Percentiles rank a stretch among this genome's conserved stretches.
Conservation (phyloP, 2,113 vertebrate genomes). For the Chaenogobius annularis region DNA sequence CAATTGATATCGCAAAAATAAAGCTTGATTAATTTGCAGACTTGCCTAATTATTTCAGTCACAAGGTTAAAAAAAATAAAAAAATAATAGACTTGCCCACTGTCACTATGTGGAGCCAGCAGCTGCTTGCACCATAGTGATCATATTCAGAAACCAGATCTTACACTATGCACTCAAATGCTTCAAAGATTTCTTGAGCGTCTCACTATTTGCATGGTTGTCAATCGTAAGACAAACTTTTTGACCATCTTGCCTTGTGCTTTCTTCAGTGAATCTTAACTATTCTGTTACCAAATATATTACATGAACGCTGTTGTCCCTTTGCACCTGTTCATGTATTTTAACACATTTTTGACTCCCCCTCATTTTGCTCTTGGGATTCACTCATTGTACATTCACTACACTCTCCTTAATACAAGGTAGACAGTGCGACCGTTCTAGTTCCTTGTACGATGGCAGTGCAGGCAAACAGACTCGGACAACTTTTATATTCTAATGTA, state of each 20-base stretch:
- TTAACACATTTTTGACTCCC: too few relatives aligned
- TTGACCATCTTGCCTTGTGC: background rate
- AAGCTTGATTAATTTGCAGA: background rate
- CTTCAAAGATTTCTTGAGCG: background rate
- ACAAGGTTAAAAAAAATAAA: background rate
- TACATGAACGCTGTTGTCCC: background rate
- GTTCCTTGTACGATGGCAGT: too few relatives aligned
- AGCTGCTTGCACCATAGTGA: slow-evolving; percentile 3
- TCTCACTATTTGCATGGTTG: background rate
- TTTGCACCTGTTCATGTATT: too few relatives aligned
- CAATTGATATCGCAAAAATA: background rate
- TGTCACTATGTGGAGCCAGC: background rate
- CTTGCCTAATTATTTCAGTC: background rate
- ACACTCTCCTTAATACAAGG: too few relatives aligned
- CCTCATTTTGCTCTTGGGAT: too few relatives aligned
- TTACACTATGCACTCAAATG: background rate
- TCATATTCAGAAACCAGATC: slow-evolving; percentile 2
- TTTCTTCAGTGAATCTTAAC: background rate
- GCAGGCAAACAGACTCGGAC: background rate
- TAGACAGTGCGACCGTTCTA: too few relatives aligned
- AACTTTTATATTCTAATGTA: background rate
- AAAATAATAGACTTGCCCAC: background rate
- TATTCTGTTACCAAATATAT: background rate
- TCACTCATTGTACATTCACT: background rate
- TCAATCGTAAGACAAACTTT: background rate